Base-by-base conservation (phyloP, 1,140 invertebrate species). In the Hyphantria cunea region DNA sequence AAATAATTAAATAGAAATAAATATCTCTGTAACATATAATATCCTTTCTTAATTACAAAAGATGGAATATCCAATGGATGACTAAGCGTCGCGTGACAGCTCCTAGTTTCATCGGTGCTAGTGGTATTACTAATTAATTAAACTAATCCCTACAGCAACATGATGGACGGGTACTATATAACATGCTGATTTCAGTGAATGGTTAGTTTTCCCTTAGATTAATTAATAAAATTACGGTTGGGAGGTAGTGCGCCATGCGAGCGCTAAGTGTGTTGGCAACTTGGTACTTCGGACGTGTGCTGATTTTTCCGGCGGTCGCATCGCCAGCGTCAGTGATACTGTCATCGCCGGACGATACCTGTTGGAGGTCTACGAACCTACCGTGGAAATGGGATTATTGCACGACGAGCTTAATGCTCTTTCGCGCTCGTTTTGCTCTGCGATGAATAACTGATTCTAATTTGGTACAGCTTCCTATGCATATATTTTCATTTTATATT, bases 321-420 rank as follows among this genome's bases (percentile, higher is more conserved):
- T 63, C 71, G 64, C 61, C 41, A 61, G 8, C 44, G 51, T 5
- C 59, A 33, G 17, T 25, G 25, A 34, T 50, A 8, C 44, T 31
- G 65, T 55, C 49, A 37, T 17, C 53, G 53, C 41, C 54, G 44
- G 45, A 17, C 48, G 55, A 12, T 47, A 66, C 48, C 62, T 63
- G 51, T 13, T 70, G 64, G 72, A 70, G 82, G 82, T 86, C 83
- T 84, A 73, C 82, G 81, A 86, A 86, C 85, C 82, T 81, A 82
- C 82, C 82, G 78, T 84, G 79, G 80, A 86, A 86, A 85, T 82
- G 74, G 73, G 82, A 86, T 86, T 88, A 84, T 78, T 80, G 74
- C 76, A 74, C 82, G 81, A 78, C 71, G 78, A 67, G 66, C 72
- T 78, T 75, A 78, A 86, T 74, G 77, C 74, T 77, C 76, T 86